Base-by-base conservation (phyloP, 2,888 invertebrate genomes). In the Noctua janthina region DNA sequence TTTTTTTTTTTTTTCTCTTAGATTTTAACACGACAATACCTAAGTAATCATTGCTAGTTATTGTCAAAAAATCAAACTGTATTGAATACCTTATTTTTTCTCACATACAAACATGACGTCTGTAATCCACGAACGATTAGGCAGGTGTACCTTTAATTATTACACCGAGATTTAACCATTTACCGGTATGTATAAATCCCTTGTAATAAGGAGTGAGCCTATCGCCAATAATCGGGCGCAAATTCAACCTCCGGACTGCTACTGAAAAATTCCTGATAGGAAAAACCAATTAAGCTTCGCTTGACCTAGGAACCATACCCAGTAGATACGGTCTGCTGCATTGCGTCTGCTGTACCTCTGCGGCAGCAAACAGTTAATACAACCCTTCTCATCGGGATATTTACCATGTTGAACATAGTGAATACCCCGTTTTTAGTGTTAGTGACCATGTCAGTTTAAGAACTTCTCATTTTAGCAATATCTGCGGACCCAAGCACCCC, bases 381-480 rank as follows among this genome's bases (percentile, higher is more conserved):
- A 6, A 29, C 29, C 29, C 29, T 29, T 29, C 35, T 35, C 35
- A 35, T 35, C 35, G 35, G 35, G 35, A 35, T 35, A 35, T 35
- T 35, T 35, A 35, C 35, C 35, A 35, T 35, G 35, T 35, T 1
- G 35, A 35, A 35, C 35, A 3, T 35, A 35, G 35, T 35, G 3
- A 35, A 35, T 35, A 35, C 35, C 35, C 35, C 35, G 35, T 35
- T 35, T 35, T 35, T 35, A 35, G 35, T 35, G 35, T 35, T 35
- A 35, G 35, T 35, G 35, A 35, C 35, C 35, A 35, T 35, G 35
- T 35, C 35, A 35, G 35, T 35, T 35, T 35, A 35, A 35, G 35
- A 35, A 35, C 35, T 5, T 66, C 20, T 39, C 29, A 20, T 80
- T 81, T 51, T 49, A 85, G 83, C 73, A 4, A 23, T 79, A 6